A percentile compares a stretch with the other conserved stretches of the same genome.
phyloP scores from a whole-genome alignment of 1,140 invertebrate genomes.

The Andrena cerasifolii region DNA sequence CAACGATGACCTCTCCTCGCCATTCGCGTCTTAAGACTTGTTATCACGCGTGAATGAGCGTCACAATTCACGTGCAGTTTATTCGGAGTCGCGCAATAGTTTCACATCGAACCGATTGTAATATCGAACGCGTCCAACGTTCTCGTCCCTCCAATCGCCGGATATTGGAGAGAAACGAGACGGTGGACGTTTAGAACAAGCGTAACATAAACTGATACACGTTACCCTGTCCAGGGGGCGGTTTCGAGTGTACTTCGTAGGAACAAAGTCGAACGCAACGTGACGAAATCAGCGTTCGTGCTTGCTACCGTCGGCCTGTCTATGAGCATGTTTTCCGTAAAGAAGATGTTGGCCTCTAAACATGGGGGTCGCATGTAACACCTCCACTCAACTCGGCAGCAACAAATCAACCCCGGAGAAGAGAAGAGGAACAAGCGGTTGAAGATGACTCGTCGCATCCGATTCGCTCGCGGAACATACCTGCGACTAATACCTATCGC shows the following conservation, averaged over 20 bases:
- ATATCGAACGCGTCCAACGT: no score
- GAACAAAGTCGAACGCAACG: constrained; percentile 63
- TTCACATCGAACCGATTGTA: no score
- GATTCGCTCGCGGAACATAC: background rate
- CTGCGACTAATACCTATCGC: background rate
- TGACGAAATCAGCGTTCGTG: constrained; percentile 70
- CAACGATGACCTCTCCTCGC: no score
- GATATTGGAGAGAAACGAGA: no score
- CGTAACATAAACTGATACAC: no score
- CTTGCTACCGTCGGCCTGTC: constrained; percentile 78
- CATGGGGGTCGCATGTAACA: constrained; percentile 63
- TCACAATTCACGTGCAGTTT: no score
- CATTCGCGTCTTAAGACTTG: no score
- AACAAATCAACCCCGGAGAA: background rate
- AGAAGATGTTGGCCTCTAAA: constrained; percentile 74
- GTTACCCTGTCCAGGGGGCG: constrained; percentile 23
- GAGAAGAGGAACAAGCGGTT: background rate
- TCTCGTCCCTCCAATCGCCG: no score
- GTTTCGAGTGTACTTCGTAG: constrained; percentile 65
- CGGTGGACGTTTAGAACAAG: no score
- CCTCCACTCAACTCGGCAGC: constrained; percentile 22
- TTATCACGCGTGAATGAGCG: no score
- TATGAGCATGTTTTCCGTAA: constrained; percentile 76
- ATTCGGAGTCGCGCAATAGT: no score
- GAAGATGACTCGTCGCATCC: background rate